phyloP scores from a whole-genome alignment of 2,113 vertebrate genomes.

The Pica pica region DNA sequence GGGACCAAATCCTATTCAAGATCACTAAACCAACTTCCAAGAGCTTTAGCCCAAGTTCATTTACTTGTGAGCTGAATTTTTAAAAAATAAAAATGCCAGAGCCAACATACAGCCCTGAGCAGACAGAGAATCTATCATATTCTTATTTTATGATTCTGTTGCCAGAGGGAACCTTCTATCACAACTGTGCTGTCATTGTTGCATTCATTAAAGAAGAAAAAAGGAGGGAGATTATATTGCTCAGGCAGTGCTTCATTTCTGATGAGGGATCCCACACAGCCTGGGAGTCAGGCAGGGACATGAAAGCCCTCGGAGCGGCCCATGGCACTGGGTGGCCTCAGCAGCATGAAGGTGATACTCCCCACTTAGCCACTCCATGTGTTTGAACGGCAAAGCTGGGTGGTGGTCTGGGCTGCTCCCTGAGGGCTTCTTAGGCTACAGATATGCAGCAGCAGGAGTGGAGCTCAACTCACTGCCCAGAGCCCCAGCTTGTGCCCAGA shows the following conservation, averaged over 20 bases:
- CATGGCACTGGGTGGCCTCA: neutral
- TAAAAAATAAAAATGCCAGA: neutral
- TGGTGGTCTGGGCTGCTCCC: neutral
- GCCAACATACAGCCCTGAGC: neutral
- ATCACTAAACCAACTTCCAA: neutral
- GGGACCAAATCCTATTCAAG: neutral
- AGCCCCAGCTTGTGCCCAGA: fast-evolving
- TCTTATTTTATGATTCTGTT: neutral
- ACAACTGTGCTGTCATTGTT: neutral
- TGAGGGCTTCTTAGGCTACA: neutral
- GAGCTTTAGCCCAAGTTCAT: neutral
- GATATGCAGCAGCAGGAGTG: neutral
- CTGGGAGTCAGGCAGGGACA: neutral
- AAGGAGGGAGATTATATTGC: neutral
- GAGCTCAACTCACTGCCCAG: fast-evolving
- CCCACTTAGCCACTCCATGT: neutral
- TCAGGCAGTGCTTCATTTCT: neutral
- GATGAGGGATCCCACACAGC: neutral
- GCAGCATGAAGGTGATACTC: fast-evolving
- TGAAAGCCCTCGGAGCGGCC: neutral
- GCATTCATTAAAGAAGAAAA: neutral
- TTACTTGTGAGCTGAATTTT: neutral
- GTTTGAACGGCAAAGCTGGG: neutral
- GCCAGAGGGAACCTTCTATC: neutral
- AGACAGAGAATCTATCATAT: neutral